These are phyloP conservation scores for Liolophura sinensis DNA, from an alignment of 1,140 invertebrate genomes.

Conservation along the genomic window DNA sequence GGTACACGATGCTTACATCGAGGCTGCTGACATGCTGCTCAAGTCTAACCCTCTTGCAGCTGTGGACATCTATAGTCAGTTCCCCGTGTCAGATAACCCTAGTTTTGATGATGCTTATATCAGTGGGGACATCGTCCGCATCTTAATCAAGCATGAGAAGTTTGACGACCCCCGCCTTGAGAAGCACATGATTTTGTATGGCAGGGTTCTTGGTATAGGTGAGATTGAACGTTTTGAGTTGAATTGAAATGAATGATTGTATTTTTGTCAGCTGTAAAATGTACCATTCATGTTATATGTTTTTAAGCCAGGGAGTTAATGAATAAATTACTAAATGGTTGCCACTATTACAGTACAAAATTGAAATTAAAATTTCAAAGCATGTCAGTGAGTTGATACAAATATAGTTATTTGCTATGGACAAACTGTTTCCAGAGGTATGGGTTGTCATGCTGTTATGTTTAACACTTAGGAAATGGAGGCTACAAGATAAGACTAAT, in stretches of 20 bases:
- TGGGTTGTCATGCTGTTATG: no score
- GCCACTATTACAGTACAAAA: no score
- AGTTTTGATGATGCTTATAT: constrained; percentile 58
- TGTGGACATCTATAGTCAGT: constrained; percentile 54
- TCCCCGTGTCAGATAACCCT: constrained; percentile 52
- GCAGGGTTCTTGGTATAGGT: constrained; percentile 52
- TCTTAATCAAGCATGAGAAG: constrained; percentile 56
- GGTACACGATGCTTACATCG: constrained; percentile 58
- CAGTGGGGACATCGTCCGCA: constrained; percentile 52
- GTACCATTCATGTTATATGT: no score
- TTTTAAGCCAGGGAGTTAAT: no score
- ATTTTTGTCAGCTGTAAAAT: no score
- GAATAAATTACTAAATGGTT: background rate
- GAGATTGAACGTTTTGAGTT: constrained; percentile 16
- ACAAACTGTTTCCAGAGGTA: no score
- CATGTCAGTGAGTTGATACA: no score
- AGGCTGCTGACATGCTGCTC: constrained; percentile 53
- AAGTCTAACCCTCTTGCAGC: constrained; percentile 50
- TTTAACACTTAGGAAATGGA: no score
- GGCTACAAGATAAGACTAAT: no score
- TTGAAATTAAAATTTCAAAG: no score
- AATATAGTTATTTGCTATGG: no score
- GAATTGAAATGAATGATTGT: no score
- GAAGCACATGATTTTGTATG: constrained; percentile 50
- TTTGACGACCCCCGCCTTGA: constrained; percentile 52